Percentiles rank a stretch among this genome's conserved stretches.
Conservation (phyloP, 2,797 vertebrate species). For the Schizothorax lantsangensis region DNA sequence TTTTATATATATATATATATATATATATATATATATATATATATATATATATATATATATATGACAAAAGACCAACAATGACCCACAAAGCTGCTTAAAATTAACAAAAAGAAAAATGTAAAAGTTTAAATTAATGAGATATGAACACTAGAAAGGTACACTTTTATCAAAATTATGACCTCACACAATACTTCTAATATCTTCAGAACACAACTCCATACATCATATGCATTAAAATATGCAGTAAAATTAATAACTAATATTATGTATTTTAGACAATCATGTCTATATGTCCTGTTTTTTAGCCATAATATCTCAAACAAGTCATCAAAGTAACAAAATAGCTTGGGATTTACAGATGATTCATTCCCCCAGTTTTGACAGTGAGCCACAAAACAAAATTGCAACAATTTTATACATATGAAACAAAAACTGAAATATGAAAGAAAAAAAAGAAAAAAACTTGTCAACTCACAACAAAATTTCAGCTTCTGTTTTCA, state of each 20-base stretch:
- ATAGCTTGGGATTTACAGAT: not conserved
- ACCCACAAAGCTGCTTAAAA: not conserved
- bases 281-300: not conserved
- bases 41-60: no score
- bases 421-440: no score
- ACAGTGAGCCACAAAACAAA: not conserved
- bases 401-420: not conserved
- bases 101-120: not conserved
- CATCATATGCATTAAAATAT: not conserved
- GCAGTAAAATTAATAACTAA: not conserved
- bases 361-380: not conserved
- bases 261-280: not conserved
- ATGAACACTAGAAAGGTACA: not conserved
- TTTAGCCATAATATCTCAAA: not conserved
- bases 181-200: not conserved
- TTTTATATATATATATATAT: no score
- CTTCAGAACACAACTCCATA: not conserved
- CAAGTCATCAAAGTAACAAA: not conserved
- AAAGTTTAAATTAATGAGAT: not conserved
- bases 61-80: no score
- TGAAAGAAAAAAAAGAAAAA: no score
- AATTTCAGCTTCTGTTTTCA: not conserved
- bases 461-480: not conserved
- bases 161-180: not conserved
- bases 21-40: no score